Base-by-base conservation (phyloP, 2,888 invertebrate species). In the Tuberolachnus salignus region DNA sequence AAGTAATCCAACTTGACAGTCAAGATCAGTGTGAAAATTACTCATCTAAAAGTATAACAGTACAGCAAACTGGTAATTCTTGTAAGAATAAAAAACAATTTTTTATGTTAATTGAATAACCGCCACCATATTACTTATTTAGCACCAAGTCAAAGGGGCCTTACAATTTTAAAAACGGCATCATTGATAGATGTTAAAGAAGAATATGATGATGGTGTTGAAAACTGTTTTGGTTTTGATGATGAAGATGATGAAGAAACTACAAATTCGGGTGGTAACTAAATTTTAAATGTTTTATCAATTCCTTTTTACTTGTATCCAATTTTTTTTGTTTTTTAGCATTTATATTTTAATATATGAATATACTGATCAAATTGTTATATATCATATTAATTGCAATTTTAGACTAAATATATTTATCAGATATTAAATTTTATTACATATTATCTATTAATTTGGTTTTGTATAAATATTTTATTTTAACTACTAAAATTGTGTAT, bases 211-310 rank as follows among this genome's bases (percentile, higher is more conserved):
- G 94, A 94, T 81, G 78, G 78, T 21, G 91, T 93, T 86, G 90
- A 92, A 84, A 90, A 90, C 21, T 94, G 94, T 85, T 94, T 94
- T 83, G 94, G 94, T 3, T 94, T 94, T 86, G 93, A 93, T 85
- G 89, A 88, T 83, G 92, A 83, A 64, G 83, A 83, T 19, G 83
- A 83, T 69, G 83, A 83, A 63, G 82, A 82, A 78, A 59, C 78
- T n/a, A 61, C 78, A 14, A 78, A 78, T 51, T 78, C 78, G 4
- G 78, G 67, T 51, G 78, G 57, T 75, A 55, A 42, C 13, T 53
- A 11, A 23, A 21, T 26, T 26, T 34, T 23, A 21, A 49, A 11
- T 57, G 21, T 69, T 55, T 75, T 67, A 19, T 66, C 53, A 59
- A 69, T 78, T 59, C 34, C 34, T 69, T 64, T 59, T 67, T 53